These are phyloP conservation scores for Drosophila vallismaia DNA, from an alignment of 2,888 invertebrate species.

Conservation along the genomic window DNA sequence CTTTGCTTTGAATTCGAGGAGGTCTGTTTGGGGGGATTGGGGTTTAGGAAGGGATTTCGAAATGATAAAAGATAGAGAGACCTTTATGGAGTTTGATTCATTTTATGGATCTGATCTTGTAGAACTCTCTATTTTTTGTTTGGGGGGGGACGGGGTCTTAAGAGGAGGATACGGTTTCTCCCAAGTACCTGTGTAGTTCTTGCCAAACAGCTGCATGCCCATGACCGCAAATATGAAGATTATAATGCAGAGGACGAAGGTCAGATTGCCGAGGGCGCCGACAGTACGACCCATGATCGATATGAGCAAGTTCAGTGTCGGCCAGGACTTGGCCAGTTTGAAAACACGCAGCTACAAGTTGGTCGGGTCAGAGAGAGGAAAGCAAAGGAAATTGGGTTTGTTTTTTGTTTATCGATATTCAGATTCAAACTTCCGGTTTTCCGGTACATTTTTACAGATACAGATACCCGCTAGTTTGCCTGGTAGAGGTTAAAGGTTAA, in stretches of 20 bases:
- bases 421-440: neutral
- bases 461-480: slow-evolving; percentile 1
- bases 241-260: slow-evolving; percentile 98
- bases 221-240: slow-evolving; percentile 99
- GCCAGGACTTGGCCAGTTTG: slow-evolving; percentile 99
- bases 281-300: slow-evolving; percentile 99
- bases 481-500: slow-evolving; percentile 23
- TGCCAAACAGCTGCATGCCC: slow-evolving; percentile 99
- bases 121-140: slow-evolving; percentile 20
- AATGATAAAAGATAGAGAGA: neutral
- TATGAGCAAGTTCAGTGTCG: slow-evolving; percentile 98
- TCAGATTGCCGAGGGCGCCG: slow-evolving; percentile 98
- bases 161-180: slow-evolving; percentile 64
- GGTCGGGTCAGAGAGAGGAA: slow-evolving; percentile 41
- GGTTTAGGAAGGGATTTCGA: neutral
- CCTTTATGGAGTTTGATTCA: neutral
- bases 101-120: neutral
- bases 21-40: slow-evolving; percentile 11
- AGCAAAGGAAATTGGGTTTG: slow-evolving; percentile 5
- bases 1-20: slow-evolving; percentile 51
- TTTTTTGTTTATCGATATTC: slow-evolving; percentile 3
- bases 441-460: too few species aligned
- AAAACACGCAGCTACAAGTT: slow-evolving; percentile 95
- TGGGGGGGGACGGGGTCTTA: slow-evolving; percentile 12
- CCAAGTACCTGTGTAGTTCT: slow-evolving; percentile 92